Evolutionary conservation across 2,888 invertebrate genomes (phyloP).

Genomic region (Pinctada fucata): DNA sequence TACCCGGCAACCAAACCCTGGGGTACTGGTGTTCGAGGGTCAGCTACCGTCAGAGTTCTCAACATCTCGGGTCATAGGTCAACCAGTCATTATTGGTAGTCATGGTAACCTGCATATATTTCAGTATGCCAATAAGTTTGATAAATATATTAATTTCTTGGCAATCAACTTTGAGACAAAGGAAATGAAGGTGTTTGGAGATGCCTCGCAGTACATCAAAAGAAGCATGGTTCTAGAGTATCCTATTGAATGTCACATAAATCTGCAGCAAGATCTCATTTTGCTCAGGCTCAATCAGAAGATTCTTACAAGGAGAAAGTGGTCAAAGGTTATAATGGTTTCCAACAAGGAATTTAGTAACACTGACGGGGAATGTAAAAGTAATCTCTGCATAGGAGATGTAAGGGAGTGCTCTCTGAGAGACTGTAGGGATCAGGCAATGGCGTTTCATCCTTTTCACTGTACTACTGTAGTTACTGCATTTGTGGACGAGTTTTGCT

Average conservation of each 20-base stretch:
- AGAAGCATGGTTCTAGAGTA: background rate
- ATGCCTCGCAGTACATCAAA: background rate
- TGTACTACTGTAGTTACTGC: background rate
- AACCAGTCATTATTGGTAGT: background rate
- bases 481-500: background rate
- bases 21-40: background rate
- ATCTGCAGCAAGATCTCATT: background rate
- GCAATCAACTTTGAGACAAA: background rate
- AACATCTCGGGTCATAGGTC: background rate
- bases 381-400: background rate
- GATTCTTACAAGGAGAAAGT: background rate
- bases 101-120: background rate
- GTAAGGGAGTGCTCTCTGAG: background rate
- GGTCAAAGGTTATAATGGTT: background rate
- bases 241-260: background rate
- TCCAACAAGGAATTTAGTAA: background rate
- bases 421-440: background rate
- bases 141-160: background rate
- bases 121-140: background rate
- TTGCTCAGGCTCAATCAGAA: background rate
- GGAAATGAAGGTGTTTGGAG: background rate
- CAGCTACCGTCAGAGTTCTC: background rate
- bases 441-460: background rate
- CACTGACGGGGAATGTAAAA: background rate
- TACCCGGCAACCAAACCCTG: background rate